Base-by-base conservation (phyloP, 2,113 vertebrate species). In the Colistium nudipinnis region DNA sequence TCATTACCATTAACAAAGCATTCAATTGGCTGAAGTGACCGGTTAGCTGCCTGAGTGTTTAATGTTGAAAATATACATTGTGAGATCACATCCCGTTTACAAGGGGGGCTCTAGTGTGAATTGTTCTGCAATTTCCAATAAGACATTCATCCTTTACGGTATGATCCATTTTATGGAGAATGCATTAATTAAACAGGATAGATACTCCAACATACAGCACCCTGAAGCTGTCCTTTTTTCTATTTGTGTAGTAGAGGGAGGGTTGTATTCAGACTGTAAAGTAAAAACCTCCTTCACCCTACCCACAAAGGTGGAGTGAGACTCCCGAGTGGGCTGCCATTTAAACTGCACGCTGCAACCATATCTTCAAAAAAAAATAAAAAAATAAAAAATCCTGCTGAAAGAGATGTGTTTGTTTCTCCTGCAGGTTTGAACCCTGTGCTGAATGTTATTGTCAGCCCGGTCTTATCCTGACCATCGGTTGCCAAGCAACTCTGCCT, bases 401-500 rank as follows among this genome's bases (percentile, higher is more conserved):
- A 84, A 77, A 84, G 72, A 83, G 76, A 59, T 54, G 17, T 78
- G 73, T 82, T 88, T 89, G 80, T 81, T 80, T 83, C 77, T 77
- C 45, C 16, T 74, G 82, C 69, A 87, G 82, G 68, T 91, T 70
- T 84, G 80, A 91, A 88, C 87, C 88, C 85, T 84, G 81, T 76
- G 44, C 65, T 86, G 85, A 89, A 87, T 84, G 86, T 85, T 81
- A 80, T 83, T 87, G 82, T 88, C 72, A 85, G 77, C 80, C 31
- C 47, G 13, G 70, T 78, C 78, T 78, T 82, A 87, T 87, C 88
- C 85, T 62, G 80, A 76, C 85, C 87, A 79, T 65, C 76, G 79
- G 92, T 94, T 93, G 90, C 93, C 78, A 91, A 70, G 93, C 93
- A 94, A 94, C 93, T 63, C 68, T 45, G 74, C 81, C 75, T 92